Conservation (phyloP, 2,797 vertebrate species). For the Urophycis tenuis region DNA sequence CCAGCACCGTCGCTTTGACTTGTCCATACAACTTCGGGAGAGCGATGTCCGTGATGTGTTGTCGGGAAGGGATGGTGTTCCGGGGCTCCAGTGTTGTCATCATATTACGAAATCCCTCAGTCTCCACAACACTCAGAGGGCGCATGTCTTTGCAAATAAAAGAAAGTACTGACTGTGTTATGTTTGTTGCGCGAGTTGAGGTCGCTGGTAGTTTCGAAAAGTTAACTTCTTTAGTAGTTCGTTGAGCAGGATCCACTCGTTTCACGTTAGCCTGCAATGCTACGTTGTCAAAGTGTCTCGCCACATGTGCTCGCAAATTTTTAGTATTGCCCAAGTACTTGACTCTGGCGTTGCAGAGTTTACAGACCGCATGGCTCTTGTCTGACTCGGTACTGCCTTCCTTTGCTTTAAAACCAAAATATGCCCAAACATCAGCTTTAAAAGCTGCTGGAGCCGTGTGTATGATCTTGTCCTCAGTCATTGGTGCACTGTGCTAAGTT, state of each 20-base stretch:
- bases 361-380: neutral
- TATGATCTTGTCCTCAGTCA: too few species aligned
- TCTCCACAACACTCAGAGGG: conserved; percentile 4
- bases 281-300: neutral
- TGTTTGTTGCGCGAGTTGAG: neutral
- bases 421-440: conserved; percentile 9
- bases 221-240: conserved; percentile 6
- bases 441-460: too few species aligned
- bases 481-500: too few species aligned
- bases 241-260: neutral
- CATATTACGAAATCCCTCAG: neutral
- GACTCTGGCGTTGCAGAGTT: neutral
- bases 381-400: neutral
- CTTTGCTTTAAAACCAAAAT: conserved; percentile 3
- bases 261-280: neutral
- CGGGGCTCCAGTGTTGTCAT: conserved; percentile 1
- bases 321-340: conserved; percentile 12
- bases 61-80: neutral
- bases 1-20: neutral
- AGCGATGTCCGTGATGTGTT: conserved; percentile 6
- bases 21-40: conserved; percentile 9
- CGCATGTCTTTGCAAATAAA: conserved; percentile 16
- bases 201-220: neutral
- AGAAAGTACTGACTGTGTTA: neutral
- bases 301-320: conserved; percentile 3